Conservation (phyloP, 2,113 vertebrate species). For the Australoheros scitulus region DNA sequence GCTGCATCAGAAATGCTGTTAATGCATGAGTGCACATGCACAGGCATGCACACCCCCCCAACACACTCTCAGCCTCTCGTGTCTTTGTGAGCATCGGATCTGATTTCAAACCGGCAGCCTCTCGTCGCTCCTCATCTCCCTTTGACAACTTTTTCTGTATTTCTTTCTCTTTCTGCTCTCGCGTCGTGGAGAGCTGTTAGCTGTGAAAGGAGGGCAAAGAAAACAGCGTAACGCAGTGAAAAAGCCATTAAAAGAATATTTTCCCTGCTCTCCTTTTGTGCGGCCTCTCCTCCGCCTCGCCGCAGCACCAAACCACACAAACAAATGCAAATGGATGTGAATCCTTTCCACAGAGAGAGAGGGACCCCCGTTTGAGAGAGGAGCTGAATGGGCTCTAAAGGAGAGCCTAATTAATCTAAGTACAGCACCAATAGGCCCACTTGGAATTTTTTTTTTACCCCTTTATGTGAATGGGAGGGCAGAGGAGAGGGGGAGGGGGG, state of each 20-base stretch:
- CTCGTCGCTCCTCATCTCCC: slow-evolving; percentile 17
- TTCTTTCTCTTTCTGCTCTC: slow-evolving; percentile 35
- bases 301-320: slow-evolving; percentile 83
- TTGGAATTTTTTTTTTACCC: slow-evolving; percentile 85
- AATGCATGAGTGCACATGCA: slow-evolving; percentile 49
- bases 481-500: neutral
- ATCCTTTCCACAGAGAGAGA: slow-evolving; percentile 86
- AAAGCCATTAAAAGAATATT: slow-evolving; percentile 83
- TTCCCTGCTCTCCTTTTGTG: slow-evolving; percentile 78
- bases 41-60: slow-evolving; percentile 9
- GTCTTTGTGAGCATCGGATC: slow-evolving; percentile 44
- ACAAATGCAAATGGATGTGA: slow-evolving; percentile 95
- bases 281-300: slow-evolving; percentile 50
- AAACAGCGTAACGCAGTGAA: slow-evolving; percentile 72
- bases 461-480: slow-evolving; percentile 77
- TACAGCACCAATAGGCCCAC: slow-evolving; percentile 88
- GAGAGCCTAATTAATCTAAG: slow-evolving; percentile 92
- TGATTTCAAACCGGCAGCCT: slow-evolving; percentile 43
- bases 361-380: slow-evolving; percentile 80
- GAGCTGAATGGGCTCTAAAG: slow-evolving; percentile 91
- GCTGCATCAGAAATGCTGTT: slow-evolving; percentile 27
- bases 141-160: slow-evolving; percentile 48
- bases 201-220: slow-evolving; percentile 62
- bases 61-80: neutral
- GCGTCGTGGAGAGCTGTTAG: slow-evolving; percentile 61